Evolutionary conservation across 2,113 vertebrate genomes (phyloP), one percentile per base, ranked within the genome.

Genomic region (Callocephalon fimbriatum): DNA sequence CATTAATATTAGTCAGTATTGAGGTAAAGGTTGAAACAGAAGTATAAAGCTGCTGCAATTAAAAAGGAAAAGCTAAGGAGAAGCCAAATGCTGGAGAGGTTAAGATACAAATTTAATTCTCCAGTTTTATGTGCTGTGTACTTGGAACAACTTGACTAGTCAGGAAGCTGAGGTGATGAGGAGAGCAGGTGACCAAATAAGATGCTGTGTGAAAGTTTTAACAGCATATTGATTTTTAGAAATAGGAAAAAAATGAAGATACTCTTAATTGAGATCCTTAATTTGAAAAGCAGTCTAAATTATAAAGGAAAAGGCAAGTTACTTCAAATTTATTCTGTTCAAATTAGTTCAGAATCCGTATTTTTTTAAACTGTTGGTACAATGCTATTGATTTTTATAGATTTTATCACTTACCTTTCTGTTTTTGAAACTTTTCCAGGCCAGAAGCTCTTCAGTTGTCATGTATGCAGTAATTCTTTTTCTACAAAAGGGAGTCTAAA

Each of bases 401-500:
- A 2, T 84, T 88, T 80, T 86, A 38, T 76, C 35, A 37, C 37
- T 74, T 88, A 31, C 0, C 16, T 73, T 38, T 59, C 17, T 85
- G 12, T 2, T 48, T 75, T 85, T 77, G 12, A 85, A 54, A 96
- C 58, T 85, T 91, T 38, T 91, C 40, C 92, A 99, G 99, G 99
- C 76, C 99, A 99, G 97, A 99, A 99, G 91, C 99, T 99, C 77
- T 99, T 99, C 97, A 99, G 98, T 94, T 99, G 99, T 90, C 99
- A 99, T 3, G 99, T 99, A 67, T 99, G 99, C 98, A 99, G 99
- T 98, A 99, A 99, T 22, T 99, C 99, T 42, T 99, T 99, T 96
- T 99, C 99, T 68, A 99, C 99, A 4, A 99, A 99, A 95, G 99
- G 99, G 21, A 99, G 99, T 92, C 98, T 99, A n/a, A 99, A 99